Conservation (phyloP, 1,140 invertebrate genomes). For the Chironomus striatipennis region DNA sequence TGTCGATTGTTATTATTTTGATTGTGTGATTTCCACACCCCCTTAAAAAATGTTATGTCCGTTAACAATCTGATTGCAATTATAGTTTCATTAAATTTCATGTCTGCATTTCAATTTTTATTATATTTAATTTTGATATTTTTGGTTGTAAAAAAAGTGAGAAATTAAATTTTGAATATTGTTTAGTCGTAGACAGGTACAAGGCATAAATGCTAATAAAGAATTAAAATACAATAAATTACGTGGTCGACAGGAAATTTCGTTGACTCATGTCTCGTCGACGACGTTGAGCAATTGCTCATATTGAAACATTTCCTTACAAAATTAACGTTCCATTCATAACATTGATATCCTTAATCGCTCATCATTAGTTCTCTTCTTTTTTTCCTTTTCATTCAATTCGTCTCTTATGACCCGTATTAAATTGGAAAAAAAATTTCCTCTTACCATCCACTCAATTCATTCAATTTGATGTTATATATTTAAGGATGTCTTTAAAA, state of each 20-base stretch:
- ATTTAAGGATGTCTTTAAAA: no score
- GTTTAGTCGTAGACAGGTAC: not conserved
- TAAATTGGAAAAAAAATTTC: not conserved
- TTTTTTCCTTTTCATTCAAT: no score
- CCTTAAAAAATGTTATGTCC: no score
- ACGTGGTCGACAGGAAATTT: not conserved
- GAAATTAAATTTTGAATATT: not conserved
- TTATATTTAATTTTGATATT: not conserved
- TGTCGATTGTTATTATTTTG: slow-evolving; percentile 6
- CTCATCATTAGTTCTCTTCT: not conserved
- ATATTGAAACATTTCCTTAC: slow-evolving; percentile 1
- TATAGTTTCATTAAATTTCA: no score
- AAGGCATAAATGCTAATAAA: no score
- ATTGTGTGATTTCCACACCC: no score
- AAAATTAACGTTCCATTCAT: slow-evolving; percentile 9
- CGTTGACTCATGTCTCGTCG: not conserved
- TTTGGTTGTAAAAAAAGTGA: not conserved
- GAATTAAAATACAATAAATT: not conserved
- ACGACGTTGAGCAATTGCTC: not conserved
- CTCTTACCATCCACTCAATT: not conserved
- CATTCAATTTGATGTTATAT: no score
- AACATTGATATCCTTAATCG: slow-evolving; percentile 13
- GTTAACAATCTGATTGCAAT: no score
- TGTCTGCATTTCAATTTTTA: no score
- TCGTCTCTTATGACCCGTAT: not conserved